Evolutionary conservation across 2,113 vertebrate genomes (phyloP), one percentile per base, ranked within the genome.

Genomic region (Dolichallabes microphthalmus): DNA sequence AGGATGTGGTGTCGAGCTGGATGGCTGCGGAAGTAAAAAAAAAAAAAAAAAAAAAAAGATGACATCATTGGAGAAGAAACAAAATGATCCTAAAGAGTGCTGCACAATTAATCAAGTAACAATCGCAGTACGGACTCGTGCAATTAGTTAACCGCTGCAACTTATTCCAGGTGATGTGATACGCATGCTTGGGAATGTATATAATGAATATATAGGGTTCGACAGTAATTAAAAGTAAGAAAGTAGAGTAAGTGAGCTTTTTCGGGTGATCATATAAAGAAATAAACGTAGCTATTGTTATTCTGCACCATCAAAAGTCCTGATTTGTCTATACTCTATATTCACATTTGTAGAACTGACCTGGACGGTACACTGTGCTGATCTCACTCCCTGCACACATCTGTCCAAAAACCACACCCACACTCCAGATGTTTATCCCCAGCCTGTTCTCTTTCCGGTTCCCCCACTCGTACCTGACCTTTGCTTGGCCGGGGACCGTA

Each of bases 401-500:
- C 55, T 85, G 22, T 3, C 7, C 69, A n/a, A 27, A 20, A 45
- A 13, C 79, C 55, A 30, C 11, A 14, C 80, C 15, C 63, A 55
- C 35, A 79, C 69, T 66, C 8, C 57, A 55, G 66, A 66, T 30
- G 10, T 81, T 60, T 75, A 71, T 71, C 55, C 55, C 64, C 30
- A 39, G 50, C 27, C 63, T 74, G 25, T 35, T 35, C 39, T 73
- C 60, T 15, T 73, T 61, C 58, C 45, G 52, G 20, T 73, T 50
- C 68, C 27, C 73, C 73, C 32, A 30, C 66, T 80, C 15, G 60
- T n/a, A 45, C 82, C n/a, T 87, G 76, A 88, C 88, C 87, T 69
- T 80, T 64, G 80, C 80, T 78, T 9, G 58, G 30, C 14, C 27
- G n/a, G 64, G 53, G 80, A 71, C 30, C 39, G 76, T 25, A 74